Percentiles rank a stretch among this genome's conserved stretches.
Conservation (phyloP, 2,113 vertebrate genomes). For the Saccopteryx leptura region DNA sequence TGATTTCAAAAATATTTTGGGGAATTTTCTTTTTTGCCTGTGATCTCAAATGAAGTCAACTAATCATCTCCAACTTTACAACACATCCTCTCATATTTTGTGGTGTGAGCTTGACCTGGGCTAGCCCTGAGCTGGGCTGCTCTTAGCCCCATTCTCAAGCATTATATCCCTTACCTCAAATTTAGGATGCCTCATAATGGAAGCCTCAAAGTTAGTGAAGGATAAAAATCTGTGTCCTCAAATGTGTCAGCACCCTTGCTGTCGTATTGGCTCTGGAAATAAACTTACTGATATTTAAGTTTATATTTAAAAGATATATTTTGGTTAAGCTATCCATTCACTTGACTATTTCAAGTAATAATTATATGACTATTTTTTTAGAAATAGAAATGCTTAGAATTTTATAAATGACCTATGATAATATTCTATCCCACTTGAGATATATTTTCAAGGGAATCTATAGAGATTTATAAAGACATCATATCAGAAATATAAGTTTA, state of each 20-base stretch:
- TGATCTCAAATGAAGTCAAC: neutral
- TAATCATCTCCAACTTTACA: neutral
- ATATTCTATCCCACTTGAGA: slow-evolving; percentile 1
- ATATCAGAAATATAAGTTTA: neutral
- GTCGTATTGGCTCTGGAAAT: neutral
- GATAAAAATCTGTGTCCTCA: neutral
- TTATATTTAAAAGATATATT: neutral
- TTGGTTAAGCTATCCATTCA: neutral
- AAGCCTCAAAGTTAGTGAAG: neutral
- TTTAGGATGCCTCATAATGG: neutral
- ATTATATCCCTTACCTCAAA: neutral
- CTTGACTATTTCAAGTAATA: slow-evolving; percentile 12
- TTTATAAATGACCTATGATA: neutral
- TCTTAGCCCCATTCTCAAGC: neutral
- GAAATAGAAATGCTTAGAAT: neutral
- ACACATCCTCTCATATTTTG: neutral
- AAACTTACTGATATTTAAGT: slow-evolving; percentile 23
- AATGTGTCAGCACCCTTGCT: neutral
- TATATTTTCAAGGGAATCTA: slow-evolving; percentile 40
- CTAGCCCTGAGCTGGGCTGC: neutral
- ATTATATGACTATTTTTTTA: neutral
- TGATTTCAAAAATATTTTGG: neutral
- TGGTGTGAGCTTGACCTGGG: neutral
- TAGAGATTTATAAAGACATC: slow-evolving; percentile 24
- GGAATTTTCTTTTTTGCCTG: neutral